phyloP scores from a whole-genome alignment of 2,113 vertebrate genomes.

The Forbesichthys papilliferus region DNA sequence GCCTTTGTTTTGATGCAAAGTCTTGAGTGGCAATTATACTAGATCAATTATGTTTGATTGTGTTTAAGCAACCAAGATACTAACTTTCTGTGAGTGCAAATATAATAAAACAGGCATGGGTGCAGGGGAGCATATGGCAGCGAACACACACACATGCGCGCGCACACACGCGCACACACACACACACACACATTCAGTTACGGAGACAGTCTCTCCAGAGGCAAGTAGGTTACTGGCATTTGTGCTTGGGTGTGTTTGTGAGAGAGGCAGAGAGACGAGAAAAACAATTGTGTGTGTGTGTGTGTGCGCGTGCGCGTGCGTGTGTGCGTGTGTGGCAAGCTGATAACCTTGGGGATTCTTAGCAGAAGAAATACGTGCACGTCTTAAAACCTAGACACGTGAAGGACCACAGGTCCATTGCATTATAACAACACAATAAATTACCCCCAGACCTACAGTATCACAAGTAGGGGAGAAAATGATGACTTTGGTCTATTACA shows the following conservation, averaged over 20 bases:
- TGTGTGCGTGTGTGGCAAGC: not conserved
- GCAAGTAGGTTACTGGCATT: not conserved
- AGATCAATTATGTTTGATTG: not conserved
- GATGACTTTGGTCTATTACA: no score
- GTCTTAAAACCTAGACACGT: slow-evolving; percentile 20
- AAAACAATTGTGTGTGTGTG: no score
- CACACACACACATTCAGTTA: not conserved
- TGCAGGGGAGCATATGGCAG: not conserved
- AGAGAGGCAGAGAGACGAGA: not conserved
- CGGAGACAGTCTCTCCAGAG: not conserved
- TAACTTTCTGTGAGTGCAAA: not conserved
- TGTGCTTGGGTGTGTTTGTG: not conserved
- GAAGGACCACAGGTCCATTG: slow-evolving; percentile 23
- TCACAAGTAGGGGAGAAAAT: not conserved
- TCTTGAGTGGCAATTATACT: not conserved
- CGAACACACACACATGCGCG: not conserved
- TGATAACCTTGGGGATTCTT: slow-evolving; percentile 20
- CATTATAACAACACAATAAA: slow-evolving; percentile 26
- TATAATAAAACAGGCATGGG: not conserved
- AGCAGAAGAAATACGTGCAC: slow-evolving; percentile 9
- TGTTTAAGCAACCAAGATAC: not conserved
- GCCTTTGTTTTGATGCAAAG: slow-evolving; percentile 15
- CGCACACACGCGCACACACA: not conserved
- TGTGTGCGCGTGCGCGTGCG: not conserved
- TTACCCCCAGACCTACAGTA: slow-evolving; percentile 1